A percentile compares a stretch with the other conserved stretches of the same genome.
These are phyloP conservation scores for Ochropacha duplaris DNA, from an alignment of 2,888 invertebrate genomes.

Conservation along the genomic window DNA sequence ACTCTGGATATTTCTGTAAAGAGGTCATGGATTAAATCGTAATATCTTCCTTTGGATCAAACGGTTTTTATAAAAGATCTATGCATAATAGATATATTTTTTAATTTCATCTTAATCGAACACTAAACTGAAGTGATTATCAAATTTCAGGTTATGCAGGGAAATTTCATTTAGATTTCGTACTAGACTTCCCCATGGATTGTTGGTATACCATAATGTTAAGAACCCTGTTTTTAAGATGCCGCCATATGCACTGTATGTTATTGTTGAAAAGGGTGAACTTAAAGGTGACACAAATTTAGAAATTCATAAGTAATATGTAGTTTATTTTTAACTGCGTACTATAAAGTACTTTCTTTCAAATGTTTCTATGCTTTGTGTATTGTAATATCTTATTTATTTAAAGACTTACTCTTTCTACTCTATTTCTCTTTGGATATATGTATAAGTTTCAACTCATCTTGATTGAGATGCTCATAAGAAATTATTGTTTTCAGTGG, in stretches of 20 bases:
- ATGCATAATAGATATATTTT: too few species aligned
- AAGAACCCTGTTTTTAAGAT: conserved; percentile 92
- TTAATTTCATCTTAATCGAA: too few species aligned
- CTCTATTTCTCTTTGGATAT: too few species aligned
- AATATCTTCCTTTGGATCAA: background rate
- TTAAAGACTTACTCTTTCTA: too few species aligned
- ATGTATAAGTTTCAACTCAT: background rate
- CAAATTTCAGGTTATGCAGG: conserved; percentile 89
- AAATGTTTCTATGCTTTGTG: too few species aligned
- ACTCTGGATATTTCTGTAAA: too few species aligned
- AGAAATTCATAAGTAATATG: background rate
- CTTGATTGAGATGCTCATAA: background rate
- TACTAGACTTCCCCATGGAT: conserved; percentile 93
- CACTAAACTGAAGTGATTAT: too few species aligned
- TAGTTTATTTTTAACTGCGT: too few species aligned
- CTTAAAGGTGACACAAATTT: conserved; percentile 84
- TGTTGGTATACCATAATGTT: conserved; percentile 95
- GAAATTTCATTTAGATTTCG: conserved; percentile 95
- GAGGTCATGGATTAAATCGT: background rate
- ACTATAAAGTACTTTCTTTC: too few species aligned
- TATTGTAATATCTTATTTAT: too few species aligned
- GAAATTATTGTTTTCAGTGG: conserved; percentile 81
- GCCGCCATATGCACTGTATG: conserved; percentile 94
- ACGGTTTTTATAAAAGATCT: too few species aligned
- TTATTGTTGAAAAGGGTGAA: conserved; percentile 95